A percentile compares a stretch with the other conserved stretches of the same genome.
Evolutionary conservation across 2,888 invertebrate species (phyloP).

Genomic region (Meteorus cinctellus): DNA sequence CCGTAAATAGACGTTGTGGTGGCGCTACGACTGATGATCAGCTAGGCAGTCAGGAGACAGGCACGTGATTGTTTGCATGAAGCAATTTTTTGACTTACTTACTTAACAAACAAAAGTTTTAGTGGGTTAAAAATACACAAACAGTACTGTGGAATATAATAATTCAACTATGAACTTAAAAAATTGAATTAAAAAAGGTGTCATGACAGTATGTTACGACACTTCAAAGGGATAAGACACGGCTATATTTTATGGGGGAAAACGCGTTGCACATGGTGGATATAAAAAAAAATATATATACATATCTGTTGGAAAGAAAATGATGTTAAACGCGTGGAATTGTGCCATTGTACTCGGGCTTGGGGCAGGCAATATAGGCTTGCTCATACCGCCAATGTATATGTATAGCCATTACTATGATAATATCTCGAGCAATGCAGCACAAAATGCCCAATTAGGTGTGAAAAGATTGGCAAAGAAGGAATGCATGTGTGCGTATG

Average conservation of each 20-base stretch:
- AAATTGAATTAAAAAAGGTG: too few species aligned
- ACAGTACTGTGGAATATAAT: too few species aligned
- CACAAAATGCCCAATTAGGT: constrained; percentile 68
- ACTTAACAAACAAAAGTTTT: too few species aligned
- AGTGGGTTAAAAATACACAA: too few species aligned
- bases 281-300: constrained; percentile 22
- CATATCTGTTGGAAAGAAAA: constrained; percentile 26
- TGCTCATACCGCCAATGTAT: constrained; percentile 42
- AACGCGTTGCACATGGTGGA: neutral
- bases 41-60: too few species aligned
- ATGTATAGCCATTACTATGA: constrained; percentile 64
- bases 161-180: too few species aligned
- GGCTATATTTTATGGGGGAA: neutral
- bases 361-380: constrained; percentile 48
- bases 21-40: too few species aligned
- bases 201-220: too few species aligned
- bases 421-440: constrained; percentile 65
- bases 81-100: too few species aligned
- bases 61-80: too few species aligned
- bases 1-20: too few species aligned
- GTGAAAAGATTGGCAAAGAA: constrained; percentile 58
- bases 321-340: constrained; percentile 52
- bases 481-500: neutral
- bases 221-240: neutral
- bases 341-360: constrained; percentile 58